Evolutionary conservation across 2,888 invertebrate genomes (phyloP).

Genomic region (Halictus quadricinctus): DNA sequence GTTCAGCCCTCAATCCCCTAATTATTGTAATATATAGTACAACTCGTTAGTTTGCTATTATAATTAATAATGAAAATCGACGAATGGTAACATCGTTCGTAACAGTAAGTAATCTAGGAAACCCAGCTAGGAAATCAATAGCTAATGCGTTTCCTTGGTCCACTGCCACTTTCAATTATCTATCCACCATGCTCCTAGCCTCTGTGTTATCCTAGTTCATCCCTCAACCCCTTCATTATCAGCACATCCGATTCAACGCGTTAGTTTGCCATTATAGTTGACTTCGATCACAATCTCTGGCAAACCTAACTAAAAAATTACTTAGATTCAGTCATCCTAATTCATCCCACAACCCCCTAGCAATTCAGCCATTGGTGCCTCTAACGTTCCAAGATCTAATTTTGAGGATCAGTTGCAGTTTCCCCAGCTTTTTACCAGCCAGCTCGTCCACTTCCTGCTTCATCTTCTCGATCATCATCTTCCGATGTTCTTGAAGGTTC

Average conservation of each 20-base stretch:
- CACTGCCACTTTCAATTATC: background rate
- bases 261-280: background rate
- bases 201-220: background rate
- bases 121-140: background rate
- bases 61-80: background rate
- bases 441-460: conserved; percentile 75
- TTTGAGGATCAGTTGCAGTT: background rate
- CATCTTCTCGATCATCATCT: conserved; percentile 67
- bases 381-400: background rate
- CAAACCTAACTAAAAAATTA: background rate
- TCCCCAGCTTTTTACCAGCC: conserved; percentile 65
- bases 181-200: background rate
- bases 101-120: background rate
- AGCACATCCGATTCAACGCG: background rate
- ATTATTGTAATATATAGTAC: background rate
- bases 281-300: background rate
- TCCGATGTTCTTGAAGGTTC: conserved; percentile 65
- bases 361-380: no score
- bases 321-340: background rate
- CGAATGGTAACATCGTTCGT: background rate
- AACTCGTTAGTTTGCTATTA: background rate
- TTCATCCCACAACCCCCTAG: background rate
- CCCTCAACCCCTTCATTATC: background rate
- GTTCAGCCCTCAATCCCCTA: no score
- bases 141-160: background rate